Evolutionary conservation across 2,797 vertebrate genomes (phyloP).

Genomic region (Glossophaga mutica): DNA sequence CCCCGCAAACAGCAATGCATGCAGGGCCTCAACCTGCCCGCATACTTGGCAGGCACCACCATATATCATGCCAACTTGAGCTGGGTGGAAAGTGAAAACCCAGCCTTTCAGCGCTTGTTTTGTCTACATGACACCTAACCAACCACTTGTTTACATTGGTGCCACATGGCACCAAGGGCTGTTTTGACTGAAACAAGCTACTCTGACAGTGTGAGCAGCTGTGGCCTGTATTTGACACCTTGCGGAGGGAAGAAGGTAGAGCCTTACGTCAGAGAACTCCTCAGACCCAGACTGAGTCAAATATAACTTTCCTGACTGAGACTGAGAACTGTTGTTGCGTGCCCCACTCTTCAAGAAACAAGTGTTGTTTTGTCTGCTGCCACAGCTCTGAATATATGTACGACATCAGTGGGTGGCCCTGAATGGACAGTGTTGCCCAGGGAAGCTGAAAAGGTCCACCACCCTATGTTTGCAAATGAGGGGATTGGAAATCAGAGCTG

Average conservation of each 20-base stretch:
- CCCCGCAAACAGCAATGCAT: fast-evolving
- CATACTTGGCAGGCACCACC: neutral
- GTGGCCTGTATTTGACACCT: neutral
- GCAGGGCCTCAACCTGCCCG: neutral
- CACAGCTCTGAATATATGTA: neutral
- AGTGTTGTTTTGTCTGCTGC: neutral
- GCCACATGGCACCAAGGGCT: neutral
- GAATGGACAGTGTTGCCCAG: fast-evolving
- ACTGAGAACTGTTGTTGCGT: neutral
- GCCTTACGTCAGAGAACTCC: neutral
- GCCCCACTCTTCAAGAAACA: neutral
- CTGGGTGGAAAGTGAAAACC: neutral
- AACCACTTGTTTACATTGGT: neutral
- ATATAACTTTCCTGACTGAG: neutral
- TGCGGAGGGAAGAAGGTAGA: neutral
- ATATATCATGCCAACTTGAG: neutral
- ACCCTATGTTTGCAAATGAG: neutral
- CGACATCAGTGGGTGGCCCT: neutral
- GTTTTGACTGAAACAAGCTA: neutral
- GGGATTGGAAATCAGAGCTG: neutral
- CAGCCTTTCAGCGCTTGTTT: neutral
- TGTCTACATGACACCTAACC: neutral
- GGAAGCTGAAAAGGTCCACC: neutral
- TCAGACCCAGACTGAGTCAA: neutral
- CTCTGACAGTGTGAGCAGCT: neutral